Evolutionary conservation across 2,113 vertebrate genomes (phyloP), one percentile per base, ranked within the genome.

Genomic region (Bungarus multicinctus): DNA sequence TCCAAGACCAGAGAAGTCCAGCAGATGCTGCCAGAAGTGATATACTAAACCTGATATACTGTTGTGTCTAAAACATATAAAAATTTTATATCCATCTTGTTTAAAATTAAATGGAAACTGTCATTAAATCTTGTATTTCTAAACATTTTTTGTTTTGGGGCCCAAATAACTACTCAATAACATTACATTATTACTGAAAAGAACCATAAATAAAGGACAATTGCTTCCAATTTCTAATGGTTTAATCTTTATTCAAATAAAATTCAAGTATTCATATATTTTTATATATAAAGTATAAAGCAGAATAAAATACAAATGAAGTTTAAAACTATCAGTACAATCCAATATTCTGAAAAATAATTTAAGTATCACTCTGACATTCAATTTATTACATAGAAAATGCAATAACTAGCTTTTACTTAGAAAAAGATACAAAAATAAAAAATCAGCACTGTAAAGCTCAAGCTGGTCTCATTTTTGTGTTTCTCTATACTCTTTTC

Each of bases 311-410:
- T 45, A 91, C 88, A 4, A 93, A 25, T 88, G 8, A 22, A 85
- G 11, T 50, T 94, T 64, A 87, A 93, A 91, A 50, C 64, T 89
- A 34, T 45, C 23, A 88, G 0, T 57, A 22, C 11, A 55, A 54
- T 55, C 5, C 58, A 92, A 91, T 12, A 55, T 91, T 89, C 39
- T 92, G 91, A 92, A 89, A 69, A 94, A 25, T 89, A 64, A 91
- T 93, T 53, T 86, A 69, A 69, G 91, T 87, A 89, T 45, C 47
- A 50, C 57, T 6, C 47, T 87, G 58, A 4, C 93, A 16, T 92
- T 95, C 93, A 58, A 92, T 94, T 81, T 93, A 91, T 92, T 92
- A 94, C 20, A 92, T 91, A 86, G 18, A 88, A 34, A 88, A 94
- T 87, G 27, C 94, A 0, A 50, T n/a, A 85, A 88, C 64, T 74